phyloP scores from a whole-genome alignment of 1,140 invertebrate genomes.

The Euglossa dilemma region DNA sequence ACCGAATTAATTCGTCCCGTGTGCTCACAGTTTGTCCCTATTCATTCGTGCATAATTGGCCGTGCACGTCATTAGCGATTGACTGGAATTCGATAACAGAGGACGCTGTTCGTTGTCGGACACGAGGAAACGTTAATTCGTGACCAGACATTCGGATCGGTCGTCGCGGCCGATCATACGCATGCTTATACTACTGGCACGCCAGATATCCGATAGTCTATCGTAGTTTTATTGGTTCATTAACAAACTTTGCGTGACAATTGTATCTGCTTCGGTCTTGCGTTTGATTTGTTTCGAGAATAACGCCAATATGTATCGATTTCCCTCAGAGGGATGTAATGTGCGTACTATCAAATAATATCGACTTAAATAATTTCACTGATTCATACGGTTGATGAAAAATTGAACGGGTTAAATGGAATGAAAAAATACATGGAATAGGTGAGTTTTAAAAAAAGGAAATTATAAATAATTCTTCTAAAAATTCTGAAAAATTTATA shows the following conservation, averaged over 20 bases:
- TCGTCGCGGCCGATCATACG: conserved; percentile 13
- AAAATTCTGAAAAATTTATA: no score
- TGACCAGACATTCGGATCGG: background rate
- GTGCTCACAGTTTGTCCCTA: no score
- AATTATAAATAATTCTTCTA: no score
- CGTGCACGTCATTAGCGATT: background rate
- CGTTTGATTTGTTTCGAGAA: background rate
- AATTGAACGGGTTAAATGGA: no score
- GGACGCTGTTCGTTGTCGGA: background rate
- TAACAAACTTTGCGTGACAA: background rate
- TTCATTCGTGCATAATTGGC: background rate
- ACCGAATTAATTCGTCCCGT: background rate
- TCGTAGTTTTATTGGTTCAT: background rate
- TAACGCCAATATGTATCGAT: no score
- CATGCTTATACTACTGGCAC: conserved; percentile 20
- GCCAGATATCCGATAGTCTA: background rate
- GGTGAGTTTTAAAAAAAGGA: no score
- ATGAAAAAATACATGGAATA: no score
- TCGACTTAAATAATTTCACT: no score
- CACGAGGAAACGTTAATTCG: background rate
- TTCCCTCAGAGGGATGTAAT: no score
- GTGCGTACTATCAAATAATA: no score
- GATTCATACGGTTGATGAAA: no score
- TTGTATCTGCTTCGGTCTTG: background rate
- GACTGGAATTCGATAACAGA: background rate